Percentiles rank a stretch among this genome's conserved stretches.
Evolutionary conservation across 2,113 vertebrate genomes (phyloP).

Genomic region (Python bivittatus): DNA sequence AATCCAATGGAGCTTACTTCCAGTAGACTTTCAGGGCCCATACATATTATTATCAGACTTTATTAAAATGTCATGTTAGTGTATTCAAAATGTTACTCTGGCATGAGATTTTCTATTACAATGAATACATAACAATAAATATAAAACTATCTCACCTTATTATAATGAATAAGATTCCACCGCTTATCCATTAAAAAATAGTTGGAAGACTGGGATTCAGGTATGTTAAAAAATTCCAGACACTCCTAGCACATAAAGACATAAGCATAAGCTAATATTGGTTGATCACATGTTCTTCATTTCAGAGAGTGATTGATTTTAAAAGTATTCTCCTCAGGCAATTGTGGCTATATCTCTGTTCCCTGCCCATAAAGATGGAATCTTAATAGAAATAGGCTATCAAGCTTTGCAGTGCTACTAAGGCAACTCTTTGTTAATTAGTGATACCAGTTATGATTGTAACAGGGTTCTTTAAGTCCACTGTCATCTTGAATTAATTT

Average conservation of each 20-base stretch:
- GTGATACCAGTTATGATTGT: background rate
- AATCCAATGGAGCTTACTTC: background rate
- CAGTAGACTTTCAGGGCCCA: background rate
- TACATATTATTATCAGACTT: background rate
- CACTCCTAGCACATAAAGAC: slow-evolving; percentile 83
- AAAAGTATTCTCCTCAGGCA: background rate
- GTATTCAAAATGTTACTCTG: background rate
- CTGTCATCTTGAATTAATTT: background rate
- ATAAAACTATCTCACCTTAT: slow-evolving; percentile 79
- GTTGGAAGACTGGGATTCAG: slow-evolving; percentile 92
- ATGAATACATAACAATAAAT: background rate
- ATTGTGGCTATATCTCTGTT: background rate
- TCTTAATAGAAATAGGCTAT: background rate
- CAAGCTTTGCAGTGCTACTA: background rate
- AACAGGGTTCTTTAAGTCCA: background rate
- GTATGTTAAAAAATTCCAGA: slow-evolving; percentile 98
- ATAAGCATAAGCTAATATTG: slow-evolving; percentile 26
- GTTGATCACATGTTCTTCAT: background rate
- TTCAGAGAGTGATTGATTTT: background rate
- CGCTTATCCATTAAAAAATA: slow-evolving; percentile 99
- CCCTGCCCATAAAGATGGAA: background rate
- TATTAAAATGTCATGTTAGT: background rate
- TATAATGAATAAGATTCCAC: slow-evolving; percentile 98
- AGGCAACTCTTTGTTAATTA: background rate
- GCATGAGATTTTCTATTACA: background rate